phyloP scores from a whole-genome alignment of 2,797 vertebrate genomes.

The Xenopus petersii region DNA sequence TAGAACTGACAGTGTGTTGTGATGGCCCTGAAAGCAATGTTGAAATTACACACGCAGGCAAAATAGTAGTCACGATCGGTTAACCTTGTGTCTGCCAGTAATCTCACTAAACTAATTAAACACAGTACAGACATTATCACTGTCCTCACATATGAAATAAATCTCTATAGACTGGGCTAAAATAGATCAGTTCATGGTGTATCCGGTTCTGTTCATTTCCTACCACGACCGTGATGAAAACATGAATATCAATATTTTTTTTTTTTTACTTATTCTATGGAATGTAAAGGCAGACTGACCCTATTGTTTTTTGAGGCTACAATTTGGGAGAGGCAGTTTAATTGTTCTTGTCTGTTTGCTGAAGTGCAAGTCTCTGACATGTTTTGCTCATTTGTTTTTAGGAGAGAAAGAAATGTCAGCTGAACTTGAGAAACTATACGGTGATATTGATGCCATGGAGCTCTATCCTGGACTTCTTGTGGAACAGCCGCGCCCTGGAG shows the following conservation, averaged over 20 bases:
- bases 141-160: background rate
- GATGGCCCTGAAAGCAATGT: slow-evolving; percentile 27
- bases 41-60: slow-evolving; percentile 25
- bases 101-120: background rate
- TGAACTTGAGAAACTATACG: slow-evolving; percentile 84
- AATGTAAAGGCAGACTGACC: no score
- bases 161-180: no score
- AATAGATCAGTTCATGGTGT: no score
- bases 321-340: no score
- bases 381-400: slow-evolving; percentile 49
- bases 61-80: slow-evolving; percentile 8
- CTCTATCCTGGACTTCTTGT: slow-evolving; percentile 88
- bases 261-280: no score
- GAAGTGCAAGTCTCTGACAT: no score
- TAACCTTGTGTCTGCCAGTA: slow-evolving; percentile 33
- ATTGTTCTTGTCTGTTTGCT: no score
- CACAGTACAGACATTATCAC: background rate
- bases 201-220: no score
- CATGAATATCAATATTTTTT: no score
- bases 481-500: slow-evolving; percentile 82
- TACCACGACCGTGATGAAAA: no score
- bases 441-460: slow-evolving; percentile 90
- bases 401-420: slow-evolving; percentile 93
- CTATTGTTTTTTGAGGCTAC: no score
- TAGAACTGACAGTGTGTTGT: slow-evolving; percentile 26